Evolutionary conservation across 2,888 invertebrate genomes (phyloP).

Genomic region (Gryllus longicercus): DNA sequence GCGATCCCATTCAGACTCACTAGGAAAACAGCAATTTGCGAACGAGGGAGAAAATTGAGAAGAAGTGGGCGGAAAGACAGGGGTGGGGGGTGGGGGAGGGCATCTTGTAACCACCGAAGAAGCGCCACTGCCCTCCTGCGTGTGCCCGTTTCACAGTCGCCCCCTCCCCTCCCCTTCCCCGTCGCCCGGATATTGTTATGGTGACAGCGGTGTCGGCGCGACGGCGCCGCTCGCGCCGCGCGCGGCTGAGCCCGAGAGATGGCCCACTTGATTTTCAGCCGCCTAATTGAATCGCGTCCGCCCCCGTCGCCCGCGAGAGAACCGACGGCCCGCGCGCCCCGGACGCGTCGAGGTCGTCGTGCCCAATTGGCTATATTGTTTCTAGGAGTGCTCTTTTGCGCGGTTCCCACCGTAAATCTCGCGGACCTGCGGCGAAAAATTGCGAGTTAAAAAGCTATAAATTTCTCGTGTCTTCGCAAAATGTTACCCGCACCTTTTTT

Average conservation of each 20-base stretch:
- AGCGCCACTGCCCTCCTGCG: not conserved
- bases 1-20: constrained; percentile 31
- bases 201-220: not conserved
- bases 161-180: not conserved
- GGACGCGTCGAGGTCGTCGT: not conserved
- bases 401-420: constrained; percentile 26
- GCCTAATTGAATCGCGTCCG: not conserved
- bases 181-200: constrained; percentile 1
- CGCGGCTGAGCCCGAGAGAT: not conserved
- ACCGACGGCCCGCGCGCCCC: not conserved
- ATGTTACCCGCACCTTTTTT: constrained; percentile 25
- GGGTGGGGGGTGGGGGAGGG: not conserved
- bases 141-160: not conserved
- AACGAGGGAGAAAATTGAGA: constrained; percentile 22
- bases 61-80: not conserved
- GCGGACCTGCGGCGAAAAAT: constrained; percentile 30
- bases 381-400: not conserved
- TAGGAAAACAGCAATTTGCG: constrained; percentile 25
- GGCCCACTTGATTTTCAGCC: not conserved
- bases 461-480: constrained; percentile 31
- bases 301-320: not conserved
- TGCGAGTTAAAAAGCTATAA: constrained; percentile 37
- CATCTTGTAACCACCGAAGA: constrained; percentile 9
- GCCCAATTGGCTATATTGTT: not conserved
- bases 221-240: not conserved